Base-by-base conservation (phyloP, 2,113 vertebrate genomes). In the Spea bombifrons region DNA sequence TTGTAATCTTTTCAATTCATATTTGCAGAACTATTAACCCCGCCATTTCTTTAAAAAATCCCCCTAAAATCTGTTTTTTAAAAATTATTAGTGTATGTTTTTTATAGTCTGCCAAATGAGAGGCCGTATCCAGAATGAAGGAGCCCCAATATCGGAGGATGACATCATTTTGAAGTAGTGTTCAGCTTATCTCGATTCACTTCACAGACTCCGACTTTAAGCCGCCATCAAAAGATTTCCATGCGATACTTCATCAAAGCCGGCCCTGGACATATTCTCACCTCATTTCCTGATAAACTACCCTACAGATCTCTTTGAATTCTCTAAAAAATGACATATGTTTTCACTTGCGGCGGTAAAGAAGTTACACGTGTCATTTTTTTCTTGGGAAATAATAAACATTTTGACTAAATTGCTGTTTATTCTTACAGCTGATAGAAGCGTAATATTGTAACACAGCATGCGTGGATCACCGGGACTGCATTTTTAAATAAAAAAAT, bases 221-320 rank as follows among this genome's bases (percentile, higher is more conserved):
- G 76, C 17, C 17, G 53, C 47, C 49, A 13, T 30, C 47, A 52
- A 77, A 63, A 55, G 45, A 77, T 77, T 77, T 71, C 63, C 16
- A 43, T 50, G 67, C 71, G 76, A 68, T 68, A 50, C 68, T 52
- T 9, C 55, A 71, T 78, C 76, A 78, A 78, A 78, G 76, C 55
- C 76, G 10, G 67, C 67, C 75, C 47, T 30, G 12, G 64, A 30
- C 45, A 50, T 43, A 71, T 63, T 78, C 66, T 78, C 75, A 71
- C 75, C 75, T 76, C 75, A 76, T 76, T 78, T 78, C 57, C 68
- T 53, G 47, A 78, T 63, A 63, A 78, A 78, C 68, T 53, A 71
- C 71, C 76, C 43, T 43, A 64, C 57, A 52, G 57, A 52, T 4
- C 57, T 52, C 76, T 78, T 78, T 78, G 68, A 71, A 71, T 50